Base-by-base conservation (phyloP, 2,113 vertebrate genomes). In the Ancistrus triradiatus region DNA sequence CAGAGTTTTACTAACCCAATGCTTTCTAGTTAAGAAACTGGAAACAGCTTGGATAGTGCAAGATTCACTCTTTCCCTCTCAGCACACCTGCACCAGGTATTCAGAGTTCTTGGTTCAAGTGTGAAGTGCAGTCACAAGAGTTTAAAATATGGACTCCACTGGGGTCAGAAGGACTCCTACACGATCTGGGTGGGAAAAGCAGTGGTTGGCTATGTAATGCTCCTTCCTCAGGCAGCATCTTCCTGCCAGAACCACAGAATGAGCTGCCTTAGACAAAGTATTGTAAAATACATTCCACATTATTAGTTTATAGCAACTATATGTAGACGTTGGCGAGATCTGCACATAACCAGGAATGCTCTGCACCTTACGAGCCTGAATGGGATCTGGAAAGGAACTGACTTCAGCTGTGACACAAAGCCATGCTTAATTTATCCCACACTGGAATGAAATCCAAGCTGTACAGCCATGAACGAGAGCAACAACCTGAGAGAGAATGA, bases 361-460 rank as follows among this genome's bases (percentile, higher is more conserved):
- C 58, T 50, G 60, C 51, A 68, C 49, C 69, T 77, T 78, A 74
- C 48, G 9, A n/a, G 27, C 62, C 61, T 60, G 73, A 70, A 66
- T 44, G 42, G 59, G 63, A 73, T 67, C 69, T 72, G 24, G 13
- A 74, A 68, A 68, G 58, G 67, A 78, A 77, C 70, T 77, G 52
- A 62, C 70, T 57, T 77, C 40, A 70, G 73, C 75, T 72, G 69
- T 80, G 59, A 81, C 80, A 77, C 83, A 60, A 81, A 83, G 83
- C 77, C 40, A 66, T 51, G 72, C 83, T 80, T 80, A 78, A 80
- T 86, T 75, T 75, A 81, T 80, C 52, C 78, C 80, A 85, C 72
- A 80, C 81, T 84, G 80, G 63, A 52, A 63, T 58, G 43, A 76
- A 79, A 81, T 81, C 82, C 74, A 82, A 84, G 81, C 79, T 77